Percentiles rank a stretch among this genome's conserved stretches.
Conservation (phyloP, 1,140 invertebrate species). For the Caenorhabditis brenneri region DNA sequence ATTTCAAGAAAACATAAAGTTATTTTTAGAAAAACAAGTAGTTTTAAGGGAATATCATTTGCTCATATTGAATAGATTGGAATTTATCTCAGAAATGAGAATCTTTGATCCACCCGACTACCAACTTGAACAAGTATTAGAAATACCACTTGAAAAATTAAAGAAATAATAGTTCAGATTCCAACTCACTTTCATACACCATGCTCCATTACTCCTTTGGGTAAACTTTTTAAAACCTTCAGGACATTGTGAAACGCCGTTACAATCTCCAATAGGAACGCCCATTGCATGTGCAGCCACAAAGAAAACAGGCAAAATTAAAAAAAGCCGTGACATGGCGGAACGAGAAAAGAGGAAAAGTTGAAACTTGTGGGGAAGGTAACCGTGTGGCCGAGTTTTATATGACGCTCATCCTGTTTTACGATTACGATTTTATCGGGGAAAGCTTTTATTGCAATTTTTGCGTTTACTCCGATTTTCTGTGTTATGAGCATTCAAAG, state of each 20-base stretch:
- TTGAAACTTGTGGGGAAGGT: background rate
- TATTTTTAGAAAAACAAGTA: too few relatives aligned
- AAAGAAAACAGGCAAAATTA: background rate
- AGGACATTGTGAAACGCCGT: background rate
- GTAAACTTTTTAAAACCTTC: background rate
- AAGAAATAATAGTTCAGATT: background rate
- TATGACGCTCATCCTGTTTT: conserved; percentile 4
- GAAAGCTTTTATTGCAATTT: background rate
- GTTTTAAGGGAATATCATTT: too few relatives aligned
- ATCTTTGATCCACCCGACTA: too few relatives aligned
- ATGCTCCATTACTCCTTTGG: background rate
- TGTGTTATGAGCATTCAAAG: too few relatives aligned
- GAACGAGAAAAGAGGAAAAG: background rate
- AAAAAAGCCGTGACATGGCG: background rate
- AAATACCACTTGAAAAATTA: background rate
- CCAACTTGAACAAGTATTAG: too few relatives aligned
- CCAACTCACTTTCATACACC: conserved; percentile 7
- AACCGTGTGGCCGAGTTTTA: background rate
- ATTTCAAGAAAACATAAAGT: too few relatives aligned
- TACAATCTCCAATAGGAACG: background rate
- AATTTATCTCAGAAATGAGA: too few relatives aligned
- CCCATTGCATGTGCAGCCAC: background rate
- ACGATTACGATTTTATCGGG: background rate
- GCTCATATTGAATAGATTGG: too few relatives aligned
- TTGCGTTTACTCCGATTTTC: background rate